A percentile compares a stretch with the other conserved stretches of the same genome.
phyloP scores from a whole-genome alignment of 2,113 vertebrate genomes.

The Sarotherodon lohbergeri region DNA sequence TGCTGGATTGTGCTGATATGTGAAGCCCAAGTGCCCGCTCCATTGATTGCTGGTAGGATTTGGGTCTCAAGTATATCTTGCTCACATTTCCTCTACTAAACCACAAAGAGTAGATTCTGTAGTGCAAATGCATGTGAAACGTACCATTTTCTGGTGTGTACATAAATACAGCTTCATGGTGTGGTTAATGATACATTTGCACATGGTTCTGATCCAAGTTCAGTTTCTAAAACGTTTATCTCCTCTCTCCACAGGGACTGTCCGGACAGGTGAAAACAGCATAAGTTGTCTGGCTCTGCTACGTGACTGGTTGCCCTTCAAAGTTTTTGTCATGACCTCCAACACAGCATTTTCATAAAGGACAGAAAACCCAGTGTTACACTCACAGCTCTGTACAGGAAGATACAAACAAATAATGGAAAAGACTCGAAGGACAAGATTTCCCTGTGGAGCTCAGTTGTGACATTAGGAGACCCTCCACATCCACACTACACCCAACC shows the following conservation, averaged over 20 bases:
- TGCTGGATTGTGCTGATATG: background rate
- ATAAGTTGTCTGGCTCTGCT: conserved; percentile 14
- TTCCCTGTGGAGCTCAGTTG: background rate
- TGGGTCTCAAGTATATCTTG: background rate
- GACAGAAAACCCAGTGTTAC: conserved; percentile 7
- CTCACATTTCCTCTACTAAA: background rate
- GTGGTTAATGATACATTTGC: background rate
- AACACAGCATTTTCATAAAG: conserved; percentile 17
- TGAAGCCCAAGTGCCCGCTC: background rate
- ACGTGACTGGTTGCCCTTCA: conserved; percentile 7
- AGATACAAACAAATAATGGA: background rate
- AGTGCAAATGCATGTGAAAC: background rate
- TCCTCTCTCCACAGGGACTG: conserved; percentile 6
- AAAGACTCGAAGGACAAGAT: background rate
- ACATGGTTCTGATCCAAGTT: background rate
- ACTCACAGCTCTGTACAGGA: background rate
- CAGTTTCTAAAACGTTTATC: background rate
- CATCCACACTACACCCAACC: conserved; percentile 45
- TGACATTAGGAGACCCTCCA: conserved; percentile 6
- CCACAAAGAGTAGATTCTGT: background rate
- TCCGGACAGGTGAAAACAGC: background rate
- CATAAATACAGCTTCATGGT: background rate
- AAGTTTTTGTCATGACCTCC: conserved; percentile 27
- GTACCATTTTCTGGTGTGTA: background rate
- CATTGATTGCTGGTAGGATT: background rate